phyloP scores from a whole-genome alignment of 2,797 vertebrate species.

The Caiman crocodilus region DNA sequence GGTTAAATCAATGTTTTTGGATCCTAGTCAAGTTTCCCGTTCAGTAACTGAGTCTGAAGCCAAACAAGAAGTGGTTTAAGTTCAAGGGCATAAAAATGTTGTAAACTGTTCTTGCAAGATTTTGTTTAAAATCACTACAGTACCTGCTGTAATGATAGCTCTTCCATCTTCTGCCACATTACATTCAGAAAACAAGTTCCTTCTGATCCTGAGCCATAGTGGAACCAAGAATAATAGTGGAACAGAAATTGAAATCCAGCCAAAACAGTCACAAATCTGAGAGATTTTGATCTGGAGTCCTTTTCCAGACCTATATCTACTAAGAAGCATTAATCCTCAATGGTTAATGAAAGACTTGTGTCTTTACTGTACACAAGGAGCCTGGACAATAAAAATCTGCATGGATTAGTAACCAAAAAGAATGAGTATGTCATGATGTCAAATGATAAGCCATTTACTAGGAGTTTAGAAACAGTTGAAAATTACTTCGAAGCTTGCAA shows the following conservation, averaged over 20 bases:
- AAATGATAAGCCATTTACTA: neutral
- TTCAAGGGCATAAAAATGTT: neutral
- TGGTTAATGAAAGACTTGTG: too few relatives aligned
- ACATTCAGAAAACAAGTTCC: neutral
- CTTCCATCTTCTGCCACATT: neutral
- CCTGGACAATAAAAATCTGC: too few relatives aligned
- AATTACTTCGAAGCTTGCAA: neutral
- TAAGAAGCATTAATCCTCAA: neutral
- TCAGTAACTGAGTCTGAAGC: neutral
- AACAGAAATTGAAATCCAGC: neutral
- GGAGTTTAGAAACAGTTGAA: neutral
- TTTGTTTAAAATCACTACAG: neutral
- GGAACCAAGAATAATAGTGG: neutral
- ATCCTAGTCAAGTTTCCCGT: neutral
- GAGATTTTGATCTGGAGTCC: neutral
- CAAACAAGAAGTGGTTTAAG: neutral
- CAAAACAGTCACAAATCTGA: neutral
- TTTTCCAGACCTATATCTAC: neutral
- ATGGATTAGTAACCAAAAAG: neutral
- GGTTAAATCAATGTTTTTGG: neutral
- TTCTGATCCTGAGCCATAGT: neutral
- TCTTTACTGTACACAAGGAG: too few relatives aligned
- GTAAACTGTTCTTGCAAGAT: neutral
- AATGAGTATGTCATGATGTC: neutral
- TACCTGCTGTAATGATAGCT: neutral